A percentile compares a stretch with the other conserved stretches of the same genome.
phyloP scores from a whole-genome alignment of 1,140 invertebrate species.

The Heliconius hermathena region DNA sequence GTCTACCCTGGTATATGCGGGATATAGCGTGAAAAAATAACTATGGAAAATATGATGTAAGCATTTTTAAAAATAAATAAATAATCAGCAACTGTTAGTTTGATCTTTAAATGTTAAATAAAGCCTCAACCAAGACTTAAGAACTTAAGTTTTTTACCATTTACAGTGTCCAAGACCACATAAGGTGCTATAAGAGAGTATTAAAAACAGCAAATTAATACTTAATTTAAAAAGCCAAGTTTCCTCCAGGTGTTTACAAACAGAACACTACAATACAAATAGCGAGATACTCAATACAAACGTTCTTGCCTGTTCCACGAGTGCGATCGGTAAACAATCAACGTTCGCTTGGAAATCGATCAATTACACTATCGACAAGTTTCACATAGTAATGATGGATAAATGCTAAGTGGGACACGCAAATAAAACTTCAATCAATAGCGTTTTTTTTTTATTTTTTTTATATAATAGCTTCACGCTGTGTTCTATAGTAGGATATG shows the following conservation, averaged over 20 bases:
- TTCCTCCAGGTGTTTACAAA: neutral
- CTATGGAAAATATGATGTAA: too few species aligned
- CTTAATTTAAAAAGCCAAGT: neutral
- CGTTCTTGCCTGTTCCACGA: conserved; percentile 12
- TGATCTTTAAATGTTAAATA: too few species aligned
- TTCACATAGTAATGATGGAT: conserved; percentile 26
- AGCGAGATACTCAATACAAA: conserved; percentile 22
- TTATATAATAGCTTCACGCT: neutral
- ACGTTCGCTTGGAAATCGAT: conserved; percentile 32
- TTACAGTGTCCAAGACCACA: too few species aligned
- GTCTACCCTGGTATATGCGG: too few species aligned
- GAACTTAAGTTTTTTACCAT: too few species aligned
- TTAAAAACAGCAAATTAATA: neutral
- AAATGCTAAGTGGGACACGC: conserved; percentile 14
- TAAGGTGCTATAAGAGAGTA: too few species aligned
- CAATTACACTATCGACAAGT: conserved; percentile 31
- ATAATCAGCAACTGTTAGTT: too few species aligned
- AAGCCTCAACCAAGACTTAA: too few species aligned
- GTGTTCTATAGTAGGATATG: too few species aligned
- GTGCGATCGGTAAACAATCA: conserved; percentile 30
- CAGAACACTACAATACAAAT: neutral
- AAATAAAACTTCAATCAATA: neutral
- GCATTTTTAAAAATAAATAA: too few species aligned
- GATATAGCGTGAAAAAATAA: too few species aligned
- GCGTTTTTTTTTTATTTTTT: neutral